Evolutionary conservation across 2,797 vertebrate species (phyloP).

Genomic region (Amblyraja radiata): DNA sequence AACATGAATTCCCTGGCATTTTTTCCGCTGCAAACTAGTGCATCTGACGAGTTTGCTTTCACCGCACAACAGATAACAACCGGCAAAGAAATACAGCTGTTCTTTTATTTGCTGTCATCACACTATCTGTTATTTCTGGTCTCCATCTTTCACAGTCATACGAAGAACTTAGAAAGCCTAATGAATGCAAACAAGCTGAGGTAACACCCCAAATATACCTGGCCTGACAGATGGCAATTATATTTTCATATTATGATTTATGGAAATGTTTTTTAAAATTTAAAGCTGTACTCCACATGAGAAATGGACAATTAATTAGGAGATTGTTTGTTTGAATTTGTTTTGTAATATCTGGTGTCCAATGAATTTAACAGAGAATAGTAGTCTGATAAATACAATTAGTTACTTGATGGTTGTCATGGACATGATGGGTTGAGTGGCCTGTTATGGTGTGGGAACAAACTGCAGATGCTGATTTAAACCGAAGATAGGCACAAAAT

Average conservation of each 20-base stretch:
- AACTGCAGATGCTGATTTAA: too few relatives aligned
- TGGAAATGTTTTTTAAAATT: background rate
- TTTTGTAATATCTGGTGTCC: too few relatives aligned
- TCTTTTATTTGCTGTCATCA: background rate
- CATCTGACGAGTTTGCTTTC: background rate
- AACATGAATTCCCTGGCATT: background rate
- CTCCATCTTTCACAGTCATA: background rate
- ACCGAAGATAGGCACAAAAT: too few relatives aligned
- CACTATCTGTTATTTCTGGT: conserved; percentile 16
- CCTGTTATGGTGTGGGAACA: too few relatives aligned
- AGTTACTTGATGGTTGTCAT: too few relatives aligned
- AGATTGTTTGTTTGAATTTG: background rate
- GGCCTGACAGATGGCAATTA: background rate
- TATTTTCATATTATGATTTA: background rate
- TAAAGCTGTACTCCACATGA: background rate
- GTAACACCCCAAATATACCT: conserved; percentile 23
- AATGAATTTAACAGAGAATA: too few relatives aligned
- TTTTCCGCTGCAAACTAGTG: background rate
- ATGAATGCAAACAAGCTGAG: background rate
- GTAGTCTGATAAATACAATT: too few relatives aligned
- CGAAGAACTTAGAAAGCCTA: background rate
- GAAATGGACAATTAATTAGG: background rate
- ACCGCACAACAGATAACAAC: background rate
- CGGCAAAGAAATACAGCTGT: conserved; percentile 8
- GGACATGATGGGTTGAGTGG: too few relatives aligned